A percentile compares a stretch with the other conserved stretches of the same genome.
Conservation (phyloP, 2,113 vertebrate species). For the Neogobius melanostomus region DNA sequence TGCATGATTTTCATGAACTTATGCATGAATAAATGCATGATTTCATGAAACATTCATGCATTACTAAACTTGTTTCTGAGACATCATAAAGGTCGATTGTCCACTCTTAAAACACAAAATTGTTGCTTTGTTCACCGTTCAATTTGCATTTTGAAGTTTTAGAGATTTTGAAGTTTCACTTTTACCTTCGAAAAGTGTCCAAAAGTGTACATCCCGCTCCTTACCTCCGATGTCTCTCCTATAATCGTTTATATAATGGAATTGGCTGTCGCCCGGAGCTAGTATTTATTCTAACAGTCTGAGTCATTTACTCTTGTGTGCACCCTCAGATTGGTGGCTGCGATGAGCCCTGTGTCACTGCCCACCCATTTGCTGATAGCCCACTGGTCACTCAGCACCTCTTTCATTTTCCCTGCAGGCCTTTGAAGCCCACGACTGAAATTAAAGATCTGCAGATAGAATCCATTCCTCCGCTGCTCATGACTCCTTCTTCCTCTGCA, state of each 20-base stretch:
- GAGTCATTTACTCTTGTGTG: slow-evolving; percentile 53
- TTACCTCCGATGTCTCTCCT: slow-evolving; percentile 25
- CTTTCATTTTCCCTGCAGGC: slow-evolving; percentile 66
- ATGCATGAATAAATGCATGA: too few species aligned
- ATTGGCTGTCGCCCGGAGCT: slow-evolving; percentile 37
- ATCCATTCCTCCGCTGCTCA: slow-evolving; percentile 48
- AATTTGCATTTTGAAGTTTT: neutral
- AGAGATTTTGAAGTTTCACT: neutral
- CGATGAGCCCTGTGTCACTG: slow-evolving; percentile 63
- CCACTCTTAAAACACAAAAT: too few species aligned
- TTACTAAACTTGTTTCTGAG: too few species aligned
- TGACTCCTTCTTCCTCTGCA: slow-evolving; percentile 22
- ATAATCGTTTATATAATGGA: slow-evolving; percentile 35
- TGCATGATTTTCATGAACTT: too few species aligned
- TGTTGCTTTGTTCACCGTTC: too few species aligned
- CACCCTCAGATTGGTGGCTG: slow-evolving; percentile 45
- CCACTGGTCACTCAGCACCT: slow-evolving; percentile 65
- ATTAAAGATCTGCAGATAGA: slow-evolving; percentile 76
- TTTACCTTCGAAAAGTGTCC: neutral
- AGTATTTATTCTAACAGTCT: slow-evolving; percentile 51
- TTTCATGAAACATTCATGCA: too few species aligned
- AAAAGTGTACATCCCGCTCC: slow-evolving; percentile 6
- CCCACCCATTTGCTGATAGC: slow-evolving; percentile 66
- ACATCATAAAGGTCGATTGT: too few species aligned
- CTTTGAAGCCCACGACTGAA: slow-evolving; percentile 71